Conservation (phyloP, 2,888 invertebrate species). For the Lingula anatina region DNA sequence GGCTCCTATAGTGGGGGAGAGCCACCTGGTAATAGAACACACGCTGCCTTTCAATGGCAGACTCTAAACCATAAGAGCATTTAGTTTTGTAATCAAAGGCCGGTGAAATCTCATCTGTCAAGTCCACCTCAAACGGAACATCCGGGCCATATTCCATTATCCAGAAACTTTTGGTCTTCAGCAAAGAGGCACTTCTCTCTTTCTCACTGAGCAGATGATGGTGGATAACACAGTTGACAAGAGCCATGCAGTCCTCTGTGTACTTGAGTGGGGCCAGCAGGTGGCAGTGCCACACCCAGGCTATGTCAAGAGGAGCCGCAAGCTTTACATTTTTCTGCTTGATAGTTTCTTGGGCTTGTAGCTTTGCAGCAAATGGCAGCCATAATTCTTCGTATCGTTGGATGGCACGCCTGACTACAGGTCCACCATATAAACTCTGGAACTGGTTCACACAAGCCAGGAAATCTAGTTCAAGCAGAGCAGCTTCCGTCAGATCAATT, state of each 20-base stretch:
- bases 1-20: conserved; percentile 53
- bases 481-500: conserved; percentile 25
- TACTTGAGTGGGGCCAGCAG: conserved; percentile 45
- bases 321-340: too few relatives aligned
- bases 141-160: conserved; percentile 32
- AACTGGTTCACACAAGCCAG: conserved; percentile 28
- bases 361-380: conserved; percentile 52
- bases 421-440: conserved; percentile 35
- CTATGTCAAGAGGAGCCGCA: conserved; percentile 54
- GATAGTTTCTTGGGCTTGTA: conserved; percentile 25
- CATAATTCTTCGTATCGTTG: conserved; percentile 54
- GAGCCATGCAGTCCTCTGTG: conserved; percentile 31
- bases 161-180: conserved; percentile 35
- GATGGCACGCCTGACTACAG: conserved; percentile 50
- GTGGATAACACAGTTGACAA: conserved; percentile 45
- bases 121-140: conserved; percentile 34
- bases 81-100: conserved; percentile 18
- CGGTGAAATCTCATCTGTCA: conserved; percentile 2
- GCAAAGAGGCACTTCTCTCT: conserved; percentile 30
- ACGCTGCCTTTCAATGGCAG: conserved; percentile 51
- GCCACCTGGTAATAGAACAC: conserved; percentile 56
- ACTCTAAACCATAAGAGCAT: conserved; percentile 48
- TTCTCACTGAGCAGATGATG: conserved; percentile 47
- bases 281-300: conserved; percentile 56
- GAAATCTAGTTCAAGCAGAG: conserved; percentile 28